Percentiles rank a stretch among this genome's conserved stretches.
Evolutionary conservation across 2,113 vertebrate genomes (phyloP).

Genomic region (Dasyprocta punctata): DNA sequence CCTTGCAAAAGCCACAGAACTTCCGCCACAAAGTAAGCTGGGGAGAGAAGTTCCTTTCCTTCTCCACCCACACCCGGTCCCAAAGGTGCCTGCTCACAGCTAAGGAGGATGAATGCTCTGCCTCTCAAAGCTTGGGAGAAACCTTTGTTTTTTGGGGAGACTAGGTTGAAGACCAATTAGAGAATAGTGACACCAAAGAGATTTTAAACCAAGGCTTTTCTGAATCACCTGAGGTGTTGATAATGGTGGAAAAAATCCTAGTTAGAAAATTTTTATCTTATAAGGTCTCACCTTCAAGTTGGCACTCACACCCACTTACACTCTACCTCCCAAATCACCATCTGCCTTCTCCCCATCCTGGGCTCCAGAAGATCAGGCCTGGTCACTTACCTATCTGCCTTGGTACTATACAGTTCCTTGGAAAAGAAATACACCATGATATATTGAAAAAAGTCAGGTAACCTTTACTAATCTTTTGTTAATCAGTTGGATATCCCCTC

Average conservation of each 20-base stretch:
- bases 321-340: not conserved
- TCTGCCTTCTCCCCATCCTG: not conserved
- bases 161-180: not conserved
- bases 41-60: slow-evolving; percentile 59
- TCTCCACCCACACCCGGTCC: not conserved
- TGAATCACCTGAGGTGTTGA: not conserved
- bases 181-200: not conserved
- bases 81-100: not conserved
- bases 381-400: not conserved
- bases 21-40: slow-evolving; percentile 22
- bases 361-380: not conserved
- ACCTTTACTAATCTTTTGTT: slow-evolving; percentile 5
- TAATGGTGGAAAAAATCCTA: not conserved
- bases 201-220: not conserved
- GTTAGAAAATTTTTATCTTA: not conserved
- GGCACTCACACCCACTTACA: not conserved
- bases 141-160: not conserved
- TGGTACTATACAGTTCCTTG: not conserved
- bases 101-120: not conserved
- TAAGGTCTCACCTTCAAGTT: not conserved
- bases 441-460: not conserved
- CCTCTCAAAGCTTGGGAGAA: not conserved
- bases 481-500: not conserved
- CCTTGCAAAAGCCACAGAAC: slow-evolving; percentile 58
- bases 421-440: not conserved